Conservation (phyloP, 2,113 vertebrate genomes). For the Cynocephalus volans region DNA sequence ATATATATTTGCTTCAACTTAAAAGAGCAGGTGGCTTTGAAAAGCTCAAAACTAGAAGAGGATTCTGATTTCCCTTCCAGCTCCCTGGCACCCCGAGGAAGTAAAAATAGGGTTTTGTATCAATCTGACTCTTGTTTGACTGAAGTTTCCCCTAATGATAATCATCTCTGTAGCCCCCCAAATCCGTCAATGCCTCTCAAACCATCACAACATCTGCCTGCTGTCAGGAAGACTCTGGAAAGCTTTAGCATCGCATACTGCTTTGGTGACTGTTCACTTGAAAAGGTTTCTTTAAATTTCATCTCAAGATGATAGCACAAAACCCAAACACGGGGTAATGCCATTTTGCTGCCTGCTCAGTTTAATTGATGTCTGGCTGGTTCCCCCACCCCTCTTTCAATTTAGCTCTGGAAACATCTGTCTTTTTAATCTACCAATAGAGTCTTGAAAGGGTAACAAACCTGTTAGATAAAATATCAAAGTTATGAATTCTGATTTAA, state of each 20-base stretch:
- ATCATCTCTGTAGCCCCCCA: background rate
- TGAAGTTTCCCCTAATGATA: background rate
- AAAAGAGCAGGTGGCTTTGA: slow-evolving; percentile 78
- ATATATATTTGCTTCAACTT: slow-evolving; percentile 66
- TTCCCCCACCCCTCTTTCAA: slow-evolving; percentile 47
- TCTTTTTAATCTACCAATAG: slow-evolving; percentile 79
- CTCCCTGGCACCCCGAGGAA: slow-evolving; percentile 11
- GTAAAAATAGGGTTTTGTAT: slow-evolving; percentile 58
- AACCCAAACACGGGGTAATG: slow-evolving; percentile 1
- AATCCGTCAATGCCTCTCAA: background rate
- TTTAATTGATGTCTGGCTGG: slow-evolving; percentile 80
- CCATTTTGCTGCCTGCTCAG: slow-evolving; percentile 51
- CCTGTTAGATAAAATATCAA: slow-evolving; percentile 86
- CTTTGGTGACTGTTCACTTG: background rate
- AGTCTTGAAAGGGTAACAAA: slow-evolving; percentile 81
- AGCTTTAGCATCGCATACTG: background rate
- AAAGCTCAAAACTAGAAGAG: slow-evolving; percentile 42
- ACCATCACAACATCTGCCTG: background rate
- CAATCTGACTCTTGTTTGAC: background rate
- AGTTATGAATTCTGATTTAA: slow-evolving; percentile 88
- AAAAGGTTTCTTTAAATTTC: slow-evolving; percentile 64
- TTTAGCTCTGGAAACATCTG: slow-evolving; percentile 84
- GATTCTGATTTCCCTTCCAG: slow-evolving; percentile 23
- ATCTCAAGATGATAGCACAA: slow-evolving; percentile 50
- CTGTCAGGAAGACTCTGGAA: background rate